Base-by-base conservation (phyloP, 2,113 vertebrate genomes). In the Channa argus region DNA sequence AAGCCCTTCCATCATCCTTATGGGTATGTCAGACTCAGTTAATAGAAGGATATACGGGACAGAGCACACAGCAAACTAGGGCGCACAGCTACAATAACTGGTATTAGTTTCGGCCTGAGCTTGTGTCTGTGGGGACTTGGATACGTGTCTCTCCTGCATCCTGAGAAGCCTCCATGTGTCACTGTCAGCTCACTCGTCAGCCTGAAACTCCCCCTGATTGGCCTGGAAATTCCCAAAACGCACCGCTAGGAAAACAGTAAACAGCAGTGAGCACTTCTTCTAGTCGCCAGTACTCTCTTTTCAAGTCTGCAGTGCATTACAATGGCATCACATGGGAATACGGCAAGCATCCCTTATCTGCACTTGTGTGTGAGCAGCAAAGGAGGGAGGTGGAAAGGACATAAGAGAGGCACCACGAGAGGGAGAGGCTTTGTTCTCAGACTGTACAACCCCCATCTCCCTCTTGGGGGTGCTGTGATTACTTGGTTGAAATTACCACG, bases 401-500 rank as follows among this genome's bases (percentile, higher is more conserved):
- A 59, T 33, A 71, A 71, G 60, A 77, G 77, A 61, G 69, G 41
- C 13, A 5, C 63, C 54, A 67, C 64, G 71, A 78, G 80, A 80
- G 71, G 52, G 51, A 65, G 56, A 83, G 73, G 64, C 77, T 84
- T 83, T 86, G 69, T 79, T 77, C 63, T 62, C 10, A 13, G 50
- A 63, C 53, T 88, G 87, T 43, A 55, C 45, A 33, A 33, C 70
- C 34, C 68, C 58, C 6, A 13, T 86, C 76, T 45, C 60, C 93
- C 94, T 93, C 92, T 91, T 87, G 94, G 92, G 91, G 93, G 93
- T 80, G 92, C 93, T 94, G 85, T 91, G 86, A 91, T 86, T 89
- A 86, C 91, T 92, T 73, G 62, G 65, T 61, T 87, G 77, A 73
- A 91, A 87, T 75, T 74, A 71, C 83, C 68, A 77, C 73, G 79